Percentiles rank a stretch among this genome's conserved stretches.
These are phyloP conservation scores for Calyptomena viridis DNA, from an alignment of 2,113 vertebrate species.

Conservation along the genomic window DNA sequence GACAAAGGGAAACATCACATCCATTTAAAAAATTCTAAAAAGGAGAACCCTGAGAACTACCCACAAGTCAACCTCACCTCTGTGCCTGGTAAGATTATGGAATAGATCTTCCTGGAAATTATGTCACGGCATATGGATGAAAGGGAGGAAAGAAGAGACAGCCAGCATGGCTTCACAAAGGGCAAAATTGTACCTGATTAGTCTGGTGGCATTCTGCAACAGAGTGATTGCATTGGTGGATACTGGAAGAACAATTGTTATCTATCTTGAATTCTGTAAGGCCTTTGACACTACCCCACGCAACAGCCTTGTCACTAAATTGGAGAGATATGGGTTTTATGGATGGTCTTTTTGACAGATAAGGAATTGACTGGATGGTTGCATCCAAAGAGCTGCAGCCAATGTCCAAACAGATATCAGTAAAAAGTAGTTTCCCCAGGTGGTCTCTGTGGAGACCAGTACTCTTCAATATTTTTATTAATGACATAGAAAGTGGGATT, in stretches of 20 bases:
- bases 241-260: background rate
- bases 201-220: background rate
- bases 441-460: background rate
- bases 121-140: background rate
- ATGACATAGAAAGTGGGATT: too few species aligned
- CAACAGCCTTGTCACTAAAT: background rate
- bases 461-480: background rate
- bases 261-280: background rate
- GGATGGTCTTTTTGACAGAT: background rate
- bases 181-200: background rate
- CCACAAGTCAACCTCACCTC: background rate
- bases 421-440: background rate
- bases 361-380: background rate
- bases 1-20: background rate
- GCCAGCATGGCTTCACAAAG: background rate
- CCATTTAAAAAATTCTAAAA: background rate
- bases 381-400: background rate
- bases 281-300: background rate
- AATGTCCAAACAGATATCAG: background rate
- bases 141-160: background rate
- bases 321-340: background rate
- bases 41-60: background rate
- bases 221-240: background rate
- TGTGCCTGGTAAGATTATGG: background rate
- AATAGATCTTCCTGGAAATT: background rate